These are phyloP conservation scores for Perca fluviatilis DNA, from an alignment of 2,113 vertebrate genomes.

Conservation along the genomic window DNA sequence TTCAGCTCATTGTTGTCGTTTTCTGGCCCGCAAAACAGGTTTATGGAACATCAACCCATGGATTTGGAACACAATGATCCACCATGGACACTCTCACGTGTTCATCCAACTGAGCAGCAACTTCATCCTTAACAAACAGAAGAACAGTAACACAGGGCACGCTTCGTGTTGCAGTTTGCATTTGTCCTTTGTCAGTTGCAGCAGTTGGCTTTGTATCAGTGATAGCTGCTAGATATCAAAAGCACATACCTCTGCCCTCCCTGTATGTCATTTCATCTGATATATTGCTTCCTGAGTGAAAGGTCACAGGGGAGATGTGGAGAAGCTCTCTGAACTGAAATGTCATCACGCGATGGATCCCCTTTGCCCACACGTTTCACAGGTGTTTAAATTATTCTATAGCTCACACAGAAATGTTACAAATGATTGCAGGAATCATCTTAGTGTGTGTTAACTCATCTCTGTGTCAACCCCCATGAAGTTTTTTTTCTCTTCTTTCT, in stretches of 20 bases:
- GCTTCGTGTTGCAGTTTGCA: too few species aligned
- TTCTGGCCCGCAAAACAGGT: too few species aligned
- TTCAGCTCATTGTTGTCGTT: neutral
- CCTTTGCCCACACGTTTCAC: neutral
- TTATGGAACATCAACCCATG: too few species aligned
- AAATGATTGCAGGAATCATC: neutral
- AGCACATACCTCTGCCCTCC: neutral
- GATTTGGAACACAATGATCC: too few species aligned
- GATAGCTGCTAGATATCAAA: neutral
- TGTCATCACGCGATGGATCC: neutral
- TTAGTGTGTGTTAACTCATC: neutral
- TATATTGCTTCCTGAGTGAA: slow-evolving; percentile 16
- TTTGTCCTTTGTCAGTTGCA: neutral
- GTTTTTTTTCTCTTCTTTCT: too few species aligned
- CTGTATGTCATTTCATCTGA: slow-evolving; percentile 33
- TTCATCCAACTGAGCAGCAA: neutral
- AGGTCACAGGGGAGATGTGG: slow-evolving; percentile 15
- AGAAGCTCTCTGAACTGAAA: slow-evolving; percentile 21
- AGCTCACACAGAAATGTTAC: neutral
- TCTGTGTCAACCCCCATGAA: neutral
- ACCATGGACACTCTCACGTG: too few species aligned
- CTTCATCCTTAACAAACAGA: neutral
- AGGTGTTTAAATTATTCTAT: slow-evolving; percentile 1
- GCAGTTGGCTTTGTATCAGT: neutral
- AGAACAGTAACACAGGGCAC: neutral